Conservation (phyloP, 1,140 invertebrate species). For the Bombus polaris region DNA sequence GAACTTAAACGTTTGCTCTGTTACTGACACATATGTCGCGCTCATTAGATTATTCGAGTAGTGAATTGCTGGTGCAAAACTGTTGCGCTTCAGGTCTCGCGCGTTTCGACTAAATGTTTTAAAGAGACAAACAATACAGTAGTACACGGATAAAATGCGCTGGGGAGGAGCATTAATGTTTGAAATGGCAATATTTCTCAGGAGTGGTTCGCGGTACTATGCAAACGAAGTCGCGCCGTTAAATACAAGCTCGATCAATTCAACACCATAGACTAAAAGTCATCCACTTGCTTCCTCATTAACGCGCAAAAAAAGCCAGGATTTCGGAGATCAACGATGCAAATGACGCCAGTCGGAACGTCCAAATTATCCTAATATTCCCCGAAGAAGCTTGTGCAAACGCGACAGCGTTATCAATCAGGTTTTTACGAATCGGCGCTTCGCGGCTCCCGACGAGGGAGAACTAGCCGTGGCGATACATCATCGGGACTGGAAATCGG, state of each 20-base stretch:
- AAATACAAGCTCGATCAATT: no score
- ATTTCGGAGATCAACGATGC: not conserved
- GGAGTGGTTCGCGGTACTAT: no score
- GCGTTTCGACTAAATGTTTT: no score
- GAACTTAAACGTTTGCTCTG: not conserved
- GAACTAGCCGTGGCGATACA: slow-evolving; percentile 14
- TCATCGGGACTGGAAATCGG: slow-evolving; percentile 29
- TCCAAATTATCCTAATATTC: slow-evolving; percentile 25
- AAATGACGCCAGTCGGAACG: not conserved
- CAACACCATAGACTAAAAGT: not conserved
- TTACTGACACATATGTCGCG: not conserved
- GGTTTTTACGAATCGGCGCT: slow-evolving; percentile 32
- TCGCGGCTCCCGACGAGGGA: not conserved
- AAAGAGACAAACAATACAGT: no score
- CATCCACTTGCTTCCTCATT: not conserved
- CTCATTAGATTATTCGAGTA: no score
- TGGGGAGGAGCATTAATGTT: no score
- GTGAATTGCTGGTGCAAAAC: no score
- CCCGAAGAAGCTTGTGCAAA: not conserved
- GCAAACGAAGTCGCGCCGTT: no score
- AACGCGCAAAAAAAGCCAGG: not conserved
- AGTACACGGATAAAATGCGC: no score
- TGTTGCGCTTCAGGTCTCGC: no score
- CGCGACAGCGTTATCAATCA: slow-evolving; percentile 36
- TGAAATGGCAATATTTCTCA: no score